A percentile compares a stretch with the other conserved stretches of the same genome.
Conservation (phyloP, 2,888 invertebrate species). For the Rhagonycha fulva region DNA sequence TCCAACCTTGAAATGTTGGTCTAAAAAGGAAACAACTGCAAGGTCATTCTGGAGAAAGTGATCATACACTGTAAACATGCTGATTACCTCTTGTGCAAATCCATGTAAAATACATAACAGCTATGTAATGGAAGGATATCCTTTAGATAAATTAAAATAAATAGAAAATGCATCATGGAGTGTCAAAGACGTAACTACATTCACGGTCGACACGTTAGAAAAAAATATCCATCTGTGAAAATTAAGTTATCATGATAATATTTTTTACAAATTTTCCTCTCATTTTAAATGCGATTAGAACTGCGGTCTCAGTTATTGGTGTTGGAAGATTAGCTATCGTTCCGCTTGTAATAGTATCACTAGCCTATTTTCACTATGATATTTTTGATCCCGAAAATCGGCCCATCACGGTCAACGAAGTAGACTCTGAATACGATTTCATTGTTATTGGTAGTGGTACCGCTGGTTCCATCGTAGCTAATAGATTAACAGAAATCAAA, state of each 20-base stretch:
- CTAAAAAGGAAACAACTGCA: conserved; percentile 6
- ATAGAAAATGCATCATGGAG: neutral
- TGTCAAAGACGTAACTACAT: neutral
- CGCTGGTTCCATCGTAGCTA: conserved; percentile 83
- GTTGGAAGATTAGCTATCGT: conserved; percentile 74
- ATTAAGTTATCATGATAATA: conserved; percentile 2
- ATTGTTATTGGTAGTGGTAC: conserved; percentile 83
- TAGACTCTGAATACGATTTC: conserved; percentile 79
- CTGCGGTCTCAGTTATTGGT: conserved; percentile 71
- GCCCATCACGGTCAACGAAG: conserved; percentile 67
- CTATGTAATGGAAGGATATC: neutral
- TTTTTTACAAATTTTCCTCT: conserved; percentile 52
- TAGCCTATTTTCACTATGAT: conserved; percentile 85
- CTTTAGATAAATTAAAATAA: neutral
- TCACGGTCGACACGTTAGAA: neutral
- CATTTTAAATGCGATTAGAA: conserved; percentile 70
- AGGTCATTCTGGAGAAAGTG: conserved; percentile 11
- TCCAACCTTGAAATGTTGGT: conserved; percentile 6
- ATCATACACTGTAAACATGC: neutral
- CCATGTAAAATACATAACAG: neutral
- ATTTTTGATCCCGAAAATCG: conserved; percentile 83
- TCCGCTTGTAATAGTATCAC: conserved; percentile 73
- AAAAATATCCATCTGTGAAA: neutral
- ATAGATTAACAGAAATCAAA: conserved; percentile 75
- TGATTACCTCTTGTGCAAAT: neutral